Evolutionary conservation across 2,888 invertebrate species (phyloP), one percentile per base, ranked within the genome.

Genomic region (Noctua janthe): DNA sequence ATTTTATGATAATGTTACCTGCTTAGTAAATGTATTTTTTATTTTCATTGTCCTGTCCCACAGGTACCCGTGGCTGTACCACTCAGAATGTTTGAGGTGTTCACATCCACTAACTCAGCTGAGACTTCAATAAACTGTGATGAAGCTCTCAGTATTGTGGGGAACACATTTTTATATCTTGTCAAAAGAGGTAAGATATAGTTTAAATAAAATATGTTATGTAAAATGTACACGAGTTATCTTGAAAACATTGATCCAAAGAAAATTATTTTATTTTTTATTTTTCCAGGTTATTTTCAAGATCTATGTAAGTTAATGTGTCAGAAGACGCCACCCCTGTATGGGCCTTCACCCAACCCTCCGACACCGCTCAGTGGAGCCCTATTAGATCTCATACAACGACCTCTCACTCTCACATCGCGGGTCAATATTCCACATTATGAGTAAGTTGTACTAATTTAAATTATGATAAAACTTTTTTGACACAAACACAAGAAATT

Each of bases 1-100:
- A 43, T 43, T 29, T 62, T 62, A 62, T 64, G 64, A 13, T 5
- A 29, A 59, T n/a, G 10, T 64, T 64, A 64, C 10, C 20, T 20
- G 5, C 35, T 66, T 39, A 10, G 66, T 39, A 39, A 20, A 35
- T 20, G 2, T 66, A 39, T 8, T n/a, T 47, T 7, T 69, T 1
- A 54, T 78, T 47, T 47, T 62, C 17, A 47, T 43, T 76, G 1
- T 49, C 49, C 10, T 69, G 15, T 49, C 62, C 80, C 88, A 23
- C 90, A 97, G 93, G 95, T 97, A 81, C 97, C 98, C 7, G 96
- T 98, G 84, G 98, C 98, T 43, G 97, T 98, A 76, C 98, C 98
- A 10, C 96, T 99, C 82, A 97, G 98, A 90, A 98, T 98, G 96
- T 95, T 99, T 91, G 98, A 99, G 93, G 97, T 98, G 49, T 98